Percentiles rank a stretch among this genome's conserved stretches.
Evolutionary conservation across 1,140 invertebrate species (phyloP).

Genomic region (Apocrypta bakeri): DNA sequence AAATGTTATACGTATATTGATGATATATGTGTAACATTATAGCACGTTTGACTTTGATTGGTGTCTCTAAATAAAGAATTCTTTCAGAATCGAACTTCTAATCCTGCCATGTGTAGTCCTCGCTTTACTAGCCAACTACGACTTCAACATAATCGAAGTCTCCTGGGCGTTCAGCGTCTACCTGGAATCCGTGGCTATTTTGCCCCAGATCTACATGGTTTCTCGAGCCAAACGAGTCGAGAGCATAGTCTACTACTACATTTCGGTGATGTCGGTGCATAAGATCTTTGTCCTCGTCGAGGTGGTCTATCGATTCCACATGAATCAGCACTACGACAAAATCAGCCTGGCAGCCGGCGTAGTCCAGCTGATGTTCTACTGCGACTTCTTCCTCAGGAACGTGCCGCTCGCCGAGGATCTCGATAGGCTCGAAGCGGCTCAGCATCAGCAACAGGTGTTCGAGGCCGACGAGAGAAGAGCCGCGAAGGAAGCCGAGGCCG

Average conservation of each 20-base stretch:
- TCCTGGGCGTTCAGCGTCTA: constrained; percentile 47
- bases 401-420: background rate
- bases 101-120: constrained; percentile 88
- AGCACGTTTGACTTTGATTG: no score
- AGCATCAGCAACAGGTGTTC: background rate
- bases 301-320: constrained; percentile 81
- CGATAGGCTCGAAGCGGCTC: background rate
- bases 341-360: constrained; percentile 95
- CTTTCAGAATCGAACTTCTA: constrained; percentile 88
- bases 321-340: constrained; percentile 92
- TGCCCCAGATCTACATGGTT: constrained; percentile 36
- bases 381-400: constrained; percentile 88
- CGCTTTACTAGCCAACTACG: constrained; percentile 93
- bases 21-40: no score
- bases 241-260: constrained; percentile 36
- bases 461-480: background rate
- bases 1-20: no score
- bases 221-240: constrained; percentile 9
- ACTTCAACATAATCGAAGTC: constrained; percentile 83
- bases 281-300: constrained; percentile 22
- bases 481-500: background rate
- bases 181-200: constrained; percentile 38
- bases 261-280: background rate
- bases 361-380: constrained; percentile 96
- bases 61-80: no score